Evolutionary conservation across 1,140 invertebrate species (phyloP).

Genomic region (Goniozus legneri): DNA sequence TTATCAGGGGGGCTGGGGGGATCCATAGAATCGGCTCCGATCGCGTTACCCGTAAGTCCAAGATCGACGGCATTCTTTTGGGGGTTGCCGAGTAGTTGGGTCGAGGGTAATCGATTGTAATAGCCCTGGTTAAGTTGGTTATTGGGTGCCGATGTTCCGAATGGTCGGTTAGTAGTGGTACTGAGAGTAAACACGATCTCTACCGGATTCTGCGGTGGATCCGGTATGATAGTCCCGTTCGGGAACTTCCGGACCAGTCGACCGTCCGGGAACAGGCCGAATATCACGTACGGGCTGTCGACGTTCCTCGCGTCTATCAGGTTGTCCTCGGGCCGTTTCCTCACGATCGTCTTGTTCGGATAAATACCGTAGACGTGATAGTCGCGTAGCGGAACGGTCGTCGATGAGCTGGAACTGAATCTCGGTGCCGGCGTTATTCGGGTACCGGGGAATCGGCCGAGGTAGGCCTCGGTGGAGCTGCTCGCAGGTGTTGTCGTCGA

Average conservation of each 20-base stretch:
- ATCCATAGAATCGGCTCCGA: slow-evolving; percentile 30
- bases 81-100: slow-evolving; percentile 23
- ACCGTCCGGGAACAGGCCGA: slow-evolving; percentile 70
- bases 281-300: slow-evolving; percentile 66
- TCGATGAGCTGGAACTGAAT: slow-evolving; percentile 44
- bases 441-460: slow-evolving; percentile 43
- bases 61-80: slow-evolving; percentile 41
- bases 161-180: slow-evolving; percentile 47
- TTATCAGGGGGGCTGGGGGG: slow-evolving; percentile 40
- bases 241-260: slow-evolving; percentile 70
- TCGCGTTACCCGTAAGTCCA: slow-evolving; percentile 44
- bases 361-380: slow-evolving; percentile 69
- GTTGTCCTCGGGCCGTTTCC: slow-evolving; percentile 66
- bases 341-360: slow-evolving; percentile 70
- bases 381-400: slow-evolving; percentile 58
- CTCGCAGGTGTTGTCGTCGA: slow-evolving; percentile 34
- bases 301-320: slow-evolving; percentile 63
- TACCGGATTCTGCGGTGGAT: slow-evolving; percentile 56
- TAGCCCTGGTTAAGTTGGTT: slow-evolving; percentile 40
- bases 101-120: slow-evolving; percentile 37
- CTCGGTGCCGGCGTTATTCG: slow-evolving; percentile 43
- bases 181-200: slow-evolving; percentile 52
- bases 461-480: slow-evolving; percentile 33
- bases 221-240: slow-evolving; percentile 69
- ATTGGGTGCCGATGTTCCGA: slow-evolving; percentile 28